phyloP scores from a whole-genome alignment of 2,888 invertebrate genomes.

The Eurytoma adleriae region DNA sequence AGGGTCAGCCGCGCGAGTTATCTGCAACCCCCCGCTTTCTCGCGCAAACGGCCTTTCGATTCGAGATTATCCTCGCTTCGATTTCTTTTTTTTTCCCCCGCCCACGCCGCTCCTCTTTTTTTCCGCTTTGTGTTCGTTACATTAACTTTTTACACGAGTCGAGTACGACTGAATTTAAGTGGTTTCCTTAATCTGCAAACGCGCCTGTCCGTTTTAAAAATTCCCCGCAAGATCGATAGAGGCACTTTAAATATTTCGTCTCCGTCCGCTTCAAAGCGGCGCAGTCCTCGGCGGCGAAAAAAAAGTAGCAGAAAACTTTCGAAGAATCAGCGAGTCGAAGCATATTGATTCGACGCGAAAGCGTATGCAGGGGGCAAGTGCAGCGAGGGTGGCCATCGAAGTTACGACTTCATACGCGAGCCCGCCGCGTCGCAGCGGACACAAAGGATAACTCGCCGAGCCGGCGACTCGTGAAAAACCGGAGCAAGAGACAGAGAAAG shows the following conservation, averaged over 20 bases:
- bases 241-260: too few species aligned
- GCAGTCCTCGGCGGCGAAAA: too few species aligned
- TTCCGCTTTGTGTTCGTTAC: too few species aligned
- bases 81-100: slow-evolving; percentile 27
- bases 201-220: neutral
- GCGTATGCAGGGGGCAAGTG: neutral
- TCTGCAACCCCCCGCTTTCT: slow-evolving; percentile 41
- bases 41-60: slow-evolving; percentile 31
- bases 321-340: too few species aligned
- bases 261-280: too few species aligned
- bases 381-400: neutral
- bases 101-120: too few species aligned
- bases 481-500: neutral
- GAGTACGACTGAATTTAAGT: too few species aligned
- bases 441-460: neutral
- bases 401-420: neutral
- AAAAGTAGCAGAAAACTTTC: too few species aligned
- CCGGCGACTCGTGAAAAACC: slow-evolving; percentile 37
- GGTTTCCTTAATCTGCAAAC: too few species aligned
- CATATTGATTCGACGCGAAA: neutral
- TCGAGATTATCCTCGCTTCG: slow-evolving; percentile 48
- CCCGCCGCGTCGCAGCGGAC: neutral
- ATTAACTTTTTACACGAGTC: too few species aligned
- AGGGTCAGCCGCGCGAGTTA: slow-evolving; percentile 52
- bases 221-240: neutral